Base-by-base conservation (phyloP, 2,888 invertebrate species). In the Papilio gigon region DNA sequence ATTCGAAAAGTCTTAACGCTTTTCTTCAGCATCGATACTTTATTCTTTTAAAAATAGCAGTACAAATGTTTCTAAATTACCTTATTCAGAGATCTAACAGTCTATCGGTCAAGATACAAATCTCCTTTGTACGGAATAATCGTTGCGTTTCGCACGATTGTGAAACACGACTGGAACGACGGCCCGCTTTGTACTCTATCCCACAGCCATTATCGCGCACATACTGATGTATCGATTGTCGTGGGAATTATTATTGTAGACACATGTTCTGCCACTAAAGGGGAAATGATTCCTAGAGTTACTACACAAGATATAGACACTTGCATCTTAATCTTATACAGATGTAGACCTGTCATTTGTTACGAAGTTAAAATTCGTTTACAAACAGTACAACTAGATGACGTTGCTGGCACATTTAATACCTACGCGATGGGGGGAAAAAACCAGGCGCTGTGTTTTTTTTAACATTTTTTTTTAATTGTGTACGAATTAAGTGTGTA, bases 91-190 rank as follows among this genome's bases (percentile, higher is more conserved):
- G 30, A 56, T 8, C 27, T 17, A 56, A n/a, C 30, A 17, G 84
- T 85, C 82, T 84, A 83, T 85, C 83, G 79, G 85, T 87, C 86
- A 85, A 84, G 87, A 89, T 88, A 65, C 70, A 74, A 84, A 87
- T 88, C 87, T 75, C 75, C 76, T 79, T 56, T 58, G 30, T 84
- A 84, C 83, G 79, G 84, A 82, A 84, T 84, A 81, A 81, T 76
- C 79, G 80, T 75, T 79, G 81, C 82, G 79, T 84, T 84, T 80
- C 75, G 76, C 76, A 78, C 79, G 80, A 81, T 84, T 81, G 79
- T 78, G 76, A 74, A 80, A 76, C 76, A 83, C 84, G 83, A 83
- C 80, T 79, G 80, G 83, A 85, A 84, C 75, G 83, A 83, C 84
- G 82, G 85, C 75, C 71, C 73, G 77, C 75, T 85, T 84, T 84